Evolutionary conservation across 2,113 vertebrate species (phyloP), one percentile per base, ranked within the genome.

Genomic region (Nycticebus coucang): DNA sequence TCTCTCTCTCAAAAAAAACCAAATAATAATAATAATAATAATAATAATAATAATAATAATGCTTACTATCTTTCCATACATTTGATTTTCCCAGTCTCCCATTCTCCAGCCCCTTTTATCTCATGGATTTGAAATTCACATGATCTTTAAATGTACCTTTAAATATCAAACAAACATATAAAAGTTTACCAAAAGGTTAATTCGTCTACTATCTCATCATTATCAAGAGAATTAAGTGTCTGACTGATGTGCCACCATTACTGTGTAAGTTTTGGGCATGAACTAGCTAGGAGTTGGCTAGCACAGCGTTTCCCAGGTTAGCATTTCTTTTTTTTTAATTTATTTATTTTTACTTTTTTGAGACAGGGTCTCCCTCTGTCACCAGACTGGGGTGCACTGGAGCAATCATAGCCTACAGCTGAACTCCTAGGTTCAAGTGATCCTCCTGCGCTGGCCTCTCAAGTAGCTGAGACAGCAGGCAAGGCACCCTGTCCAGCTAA

Each of bases 161-260:
- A 95, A 92, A 92, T 77, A 95, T 37, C 41, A 94, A 92, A 81
- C 19, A 95, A 94, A 93, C 33, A 80, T 37, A 74, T 33, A 88
- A 92, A 96, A 89, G 68, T 78, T 91, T 55, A 91, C 8, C 33
- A 89, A 30, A 84, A 19, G n/a, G 72, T 45, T 86, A 92, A 89
- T 83, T 96, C 33, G 33, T 88, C 1, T 88, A 71, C 33, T 10
- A 64, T 83, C n/a, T 89, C 66, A 86, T 26, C 12, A 94, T 74
- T 41, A 60, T 78, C 35, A 85, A 78, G 28, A 86, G 41, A 95
- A 78, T 90, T 57, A 94, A 80, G 45, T 50, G 45, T 50, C 53
- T 53, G 33, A 7, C 90, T 92, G 24, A 60, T 89, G 41, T 86
- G 26, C 26, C 69, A 88, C 18, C 72, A 41, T 37, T 85, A 53